Evolutionary conservation across 2,888 invertebrate genomes (phyloP).

Genomic region (Iphiclides podalirius): DNA sequence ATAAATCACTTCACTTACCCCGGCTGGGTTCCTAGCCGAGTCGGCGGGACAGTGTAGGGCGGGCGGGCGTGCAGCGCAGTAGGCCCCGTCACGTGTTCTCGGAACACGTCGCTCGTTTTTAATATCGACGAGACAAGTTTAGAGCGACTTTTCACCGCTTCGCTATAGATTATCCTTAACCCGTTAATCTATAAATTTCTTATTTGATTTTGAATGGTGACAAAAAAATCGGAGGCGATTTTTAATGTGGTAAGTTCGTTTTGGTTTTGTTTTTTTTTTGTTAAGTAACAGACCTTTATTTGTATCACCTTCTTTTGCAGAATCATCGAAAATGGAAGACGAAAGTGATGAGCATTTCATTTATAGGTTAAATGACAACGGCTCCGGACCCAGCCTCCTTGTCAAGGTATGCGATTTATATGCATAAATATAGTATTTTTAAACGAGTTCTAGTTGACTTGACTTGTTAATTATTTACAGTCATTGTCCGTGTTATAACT

Average conservation of each 20-base stretch:
- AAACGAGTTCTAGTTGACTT: neutral
- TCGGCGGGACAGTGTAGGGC: constrained; percentile 52
- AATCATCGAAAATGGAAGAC: constrained; percentile 55
- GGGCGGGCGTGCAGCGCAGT: constrained; percentile 54
- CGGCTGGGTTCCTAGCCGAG: constrained; percentile 36
- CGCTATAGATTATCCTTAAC: too few relatives aligned
- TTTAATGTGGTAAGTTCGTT: constrained; percentile 7
- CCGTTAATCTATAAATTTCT: too few relatives aligned
- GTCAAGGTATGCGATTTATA: constrained; percentile 81
- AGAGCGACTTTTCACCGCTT: too few relatives aligned
- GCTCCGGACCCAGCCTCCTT: constrained; percentile 85
- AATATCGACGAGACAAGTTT: neutral
- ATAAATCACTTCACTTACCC: constrained; percentile 63
- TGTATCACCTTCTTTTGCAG: constrained; percentile 13
- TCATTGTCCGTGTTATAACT: neutral
- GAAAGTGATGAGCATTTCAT: constrained; percentile 85
- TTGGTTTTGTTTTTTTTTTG: neutral
- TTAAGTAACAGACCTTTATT: constrained; percentile 13
- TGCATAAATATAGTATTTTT: neutral
- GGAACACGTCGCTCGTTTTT: constrained; percentile 7
- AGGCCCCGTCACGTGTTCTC: constrained; percentile 29
- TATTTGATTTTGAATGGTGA: too few relatives aligned
- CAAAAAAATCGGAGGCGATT: too few relatives aligned
- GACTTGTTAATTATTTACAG: neutral
- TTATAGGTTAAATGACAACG: constrained; percentile 87